phyloP scores from a whole-genome alignment of 2,113 vertebrate species.

The Lontra canadensis region DNA sequence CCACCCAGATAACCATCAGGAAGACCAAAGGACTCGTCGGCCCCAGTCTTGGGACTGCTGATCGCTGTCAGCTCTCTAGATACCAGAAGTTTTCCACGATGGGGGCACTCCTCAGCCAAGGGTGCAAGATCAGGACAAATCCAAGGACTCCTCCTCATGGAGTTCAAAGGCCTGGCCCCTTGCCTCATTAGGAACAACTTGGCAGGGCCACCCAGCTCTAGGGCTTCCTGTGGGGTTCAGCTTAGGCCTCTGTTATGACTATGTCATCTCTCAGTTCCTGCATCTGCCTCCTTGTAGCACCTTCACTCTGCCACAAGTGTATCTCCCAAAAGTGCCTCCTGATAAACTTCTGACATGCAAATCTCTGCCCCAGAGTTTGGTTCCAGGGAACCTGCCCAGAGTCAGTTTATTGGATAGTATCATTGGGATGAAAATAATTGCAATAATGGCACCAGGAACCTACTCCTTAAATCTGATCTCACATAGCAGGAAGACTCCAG shows the following conservation, averaged over 20 bases:
- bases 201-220: neutral
- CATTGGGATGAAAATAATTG: neutral
- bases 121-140: neutral
- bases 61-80: neutral
- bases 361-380: neutral
- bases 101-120: neutral
- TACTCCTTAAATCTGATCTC: neutral
- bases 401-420: neutral
- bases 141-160: neutral
- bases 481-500: neutral
- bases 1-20: neutral
- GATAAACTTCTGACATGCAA: neutral
- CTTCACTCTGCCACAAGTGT: neutral
- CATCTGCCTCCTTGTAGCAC: no score
- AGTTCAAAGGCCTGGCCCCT: neutral
- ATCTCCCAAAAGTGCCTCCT: neutral
- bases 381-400: neutral
- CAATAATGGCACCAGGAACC: neutral
- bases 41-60: neutral
- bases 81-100: neutral
- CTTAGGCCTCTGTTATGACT: neutral
- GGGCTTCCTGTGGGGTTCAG: fast-evolving
- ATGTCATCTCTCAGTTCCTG: neutral
- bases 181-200: neutral
- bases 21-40: neutral